Evolutionary conservation across 1,140 invertebrate genomes (phyloP), one percentile per base, ranked within the genome.

Genomic region (Bombus affinis): DNA sequence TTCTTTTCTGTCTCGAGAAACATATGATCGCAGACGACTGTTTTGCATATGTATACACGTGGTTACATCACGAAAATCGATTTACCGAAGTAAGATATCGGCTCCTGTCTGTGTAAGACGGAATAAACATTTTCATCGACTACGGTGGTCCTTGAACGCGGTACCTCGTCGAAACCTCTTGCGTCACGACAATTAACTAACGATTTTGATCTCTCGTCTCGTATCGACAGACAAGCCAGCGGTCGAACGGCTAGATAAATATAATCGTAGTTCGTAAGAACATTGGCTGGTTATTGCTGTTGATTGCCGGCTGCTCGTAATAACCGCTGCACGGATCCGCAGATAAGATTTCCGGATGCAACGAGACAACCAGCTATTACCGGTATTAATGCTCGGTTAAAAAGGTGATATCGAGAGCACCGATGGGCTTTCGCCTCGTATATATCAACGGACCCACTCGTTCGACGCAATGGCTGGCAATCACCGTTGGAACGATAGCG

Each of bases 311-410:
- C 3, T 13, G 62, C 47, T 73, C 22, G 68, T 74, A 81, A 82
- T 75, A 82, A 62, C 39, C 47, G 3, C 12, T 9, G 47, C 71
- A n/a, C 81, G 81, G 39, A 35, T 35, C 57, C 39, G 13, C 9
- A 44, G 81, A 82, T 75, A 82, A 75, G 71, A 65, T 82, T 82
- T 75, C 57, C 57, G 81, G 71, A 75, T 76, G 72, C 44, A 83
- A 47, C 81, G 22, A n/a, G 70, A 65, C 80, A 82, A 74, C 71
- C 53, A n/a, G 25, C 25, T n/a, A 47, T 81, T 74, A 73, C 18
- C 39, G 28, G 39, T 12, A 35, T 72, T 39, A 57, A 72, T 57
- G 68, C 18, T 22, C 44, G 62, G 62, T 13, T 53, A 72, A 80
- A 72, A 80, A 72, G 39, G n/a, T 37, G 77, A 80, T 80, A 79